A percentile compares a stretch with the other conserved stretches of the same genome.
Conservation (phyloP, 1,140 invertebrate species). For the Brachionus koreanus region DNA sequence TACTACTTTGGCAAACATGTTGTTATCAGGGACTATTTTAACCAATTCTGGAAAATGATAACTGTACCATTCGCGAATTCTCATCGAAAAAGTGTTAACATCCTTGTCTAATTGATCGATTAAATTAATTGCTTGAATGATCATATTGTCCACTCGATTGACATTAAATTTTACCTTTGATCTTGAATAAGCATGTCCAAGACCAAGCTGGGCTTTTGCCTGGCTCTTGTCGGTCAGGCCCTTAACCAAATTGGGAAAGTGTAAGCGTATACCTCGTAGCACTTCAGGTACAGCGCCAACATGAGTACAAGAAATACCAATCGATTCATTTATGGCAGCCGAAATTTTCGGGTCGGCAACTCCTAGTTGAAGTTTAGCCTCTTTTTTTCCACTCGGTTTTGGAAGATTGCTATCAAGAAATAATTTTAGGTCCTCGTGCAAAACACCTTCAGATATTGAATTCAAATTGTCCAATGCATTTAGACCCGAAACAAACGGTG, state of each 20-base stretch:
- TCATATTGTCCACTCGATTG: slow-evolving; percentile 97
- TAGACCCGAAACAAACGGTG: slow-evolving; percentile 88
- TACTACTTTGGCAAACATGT: slow-evolving; percentile 78
- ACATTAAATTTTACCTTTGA: slow-evolving; percentile 96
- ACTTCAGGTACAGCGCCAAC: slow-evolving; percentile 85
- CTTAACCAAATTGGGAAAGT: slow-evolving; percentile 85
- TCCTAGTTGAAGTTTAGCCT: slow-evolving; percentile 72
- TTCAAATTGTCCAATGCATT: slow-evolving; percentile 93
- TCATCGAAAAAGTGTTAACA: slow-evolving; percentile 96
- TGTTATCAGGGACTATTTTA: slow-evolving; percentile 92
- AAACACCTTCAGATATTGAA: slow-evolving; percentile 81
- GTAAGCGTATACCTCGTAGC: slow-evolving; percentile 78
- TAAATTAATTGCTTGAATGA: slow-evolving; percentile 94
- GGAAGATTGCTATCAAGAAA: slow-evolving; percentile 85
- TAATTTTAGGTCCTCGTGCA: slow-evolving; percentile 80
- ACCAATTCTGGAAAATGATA: slow-evolving; percentile 98
- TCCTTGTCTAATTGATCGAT: slow-evolving; percentile 98
- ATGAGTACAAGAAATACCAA: slow-evolving; percentile 73
- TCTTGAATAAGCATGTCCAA: slow-evolving; percentile 91
- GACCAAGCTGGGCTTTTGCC: slow-evolving; percentile 83
- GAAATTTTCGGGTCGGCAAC: slow-evolving; percentile 84
- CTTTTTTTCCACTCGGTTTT: slow-evolving; percentile 75
- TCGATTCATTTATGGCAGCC: slow-evolving; percentile 76
- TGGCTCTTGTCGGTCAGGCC: slow-evolving; percentile 76
- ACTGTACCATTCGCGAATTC: slow-evolving; percentile 74